A percentile compares a stretch with the other conserved stretches of the same genome.
These are phyloP conservation scores for Nilaparvata lugens DNA, from an alignment of 1,140 invertebrate genomes.

Conservation along the genomic window DNA sequence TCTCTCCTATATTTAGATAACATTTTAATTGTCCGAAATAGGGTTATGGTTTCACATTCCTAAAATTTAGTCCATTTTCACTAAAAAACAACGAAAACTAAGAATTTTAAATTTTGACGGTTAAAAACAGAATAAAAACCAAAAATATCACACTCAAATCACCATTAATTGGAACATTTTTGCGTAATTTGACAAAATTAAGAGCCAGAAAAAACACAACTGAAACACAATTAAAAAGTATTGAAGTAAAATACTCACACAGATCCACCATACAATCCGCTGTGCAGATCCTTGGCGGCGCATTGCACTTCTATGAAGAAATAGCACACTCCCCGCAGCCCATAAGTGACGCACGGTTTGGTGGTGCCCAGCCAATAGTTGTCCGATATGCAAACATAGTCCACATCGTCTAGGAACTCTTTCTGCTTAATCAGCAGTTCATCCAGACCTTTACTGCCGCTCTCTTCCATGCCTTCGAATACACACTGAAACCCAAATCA, in stretches of 20 bases:
- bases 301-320: slow-evolving; percentile 86
- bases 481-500: slow-evolving; percentile 55
- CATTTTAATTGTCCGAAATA: too few species aligned
- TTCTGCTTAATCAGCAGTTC: slow-evolving; percentile 70
- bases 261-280: slow-evolving; percentile 88
- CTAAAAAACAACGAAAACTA: too few species aligned
- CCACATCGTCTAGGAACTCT: slow-evolving; percentile 71
- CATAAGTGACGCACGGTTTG: slow-evolving; percentile 96
- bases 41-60: too few species aligned
- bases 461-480: slow-evolving; percentile 99
- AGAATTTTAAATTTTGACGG: too few species aligned
- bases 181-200: too few species aligned
- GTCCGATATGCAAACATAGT: slow-evolving; percentile 96
- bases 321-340: slow-evolving; percentile 87
- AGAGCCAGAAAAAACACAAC: too few species aligned
- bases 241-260: slow-evolving; percentile 48
- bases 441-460: slow-evolving; percentile 90
- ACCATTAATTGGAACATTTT: too few species aligned
- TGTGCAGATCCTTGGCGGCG: slow-evolving; percentile 87
- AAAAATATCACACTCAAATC: too few species aligned
- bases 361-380: slow-evolving; percentile 97
- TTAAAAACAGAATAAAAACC: too few species aligned
- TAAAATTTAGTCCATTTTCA: too few species aligned
- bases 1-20: too few species aligned
- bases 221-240: too few species aligned